Evolutionary conservation across 1,140 invertebrate species (phyloP), one percentile per base, ranked within the genome.

Genomic region (Rhagoletis zephyria): DNA sequence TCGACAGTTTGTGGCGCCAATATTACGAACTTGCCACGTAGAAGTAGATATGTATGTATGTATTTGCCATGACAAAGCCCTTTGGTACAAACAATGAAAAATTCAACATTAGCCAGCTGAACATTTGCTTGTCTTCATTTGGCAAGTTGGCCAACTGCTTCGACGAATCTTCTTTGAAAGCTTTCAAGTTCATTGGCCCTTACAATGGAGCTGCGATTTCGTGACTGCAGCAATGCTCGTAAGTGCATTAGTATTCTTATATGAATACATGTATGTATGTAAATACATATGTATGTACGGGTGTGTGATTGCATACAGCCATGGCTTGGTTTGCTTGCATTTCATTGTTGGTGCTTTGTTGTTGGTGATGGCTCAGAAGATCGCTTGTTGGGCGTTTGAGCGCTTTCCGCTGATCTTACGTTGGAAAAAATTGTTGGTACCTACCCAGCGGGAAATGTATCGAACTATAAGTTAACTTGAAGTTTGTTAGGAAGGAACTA

Each of bases 161-260:
- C 48, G 19, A 12, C 40, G 74, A 56, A 81, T 42, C 74, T 56
- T 42, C 74, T 56, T 81, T 5, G 74, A 56, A 42, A 81, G 74
- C 74, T 81, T 81, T 81, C 74, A 81, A 81, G 74, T 81, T 81
- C 74, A 81, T 81, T 81, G 74, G 74, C 74, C 74, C 74, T 81
- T 81, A 10, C 14, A 81, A 56, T 81, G 51, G 51, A 56, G 74
- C 74, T 81, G 74, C 16, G 42, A 56, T 56, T 81, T 74, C 42
- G 67, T 74, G 67, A 56, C 16, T 56, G 74, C 48, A 56, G 45
- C 40, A 3, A 30, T 74, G 30, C 30, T 30, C 30, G 30, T 30
- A 30, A 30, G 30, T 30, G 30, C 30, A 30, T 30, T 30, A 30
- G 30, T 30, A 30, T 30, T 30, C 30, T 30, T 30, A 30, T 30